These are phyloP conservation scores for Dryobota labecula DNA, from an alignment of 2,888 invertebrate genomes.

Conservation along the genomic window DNA sequence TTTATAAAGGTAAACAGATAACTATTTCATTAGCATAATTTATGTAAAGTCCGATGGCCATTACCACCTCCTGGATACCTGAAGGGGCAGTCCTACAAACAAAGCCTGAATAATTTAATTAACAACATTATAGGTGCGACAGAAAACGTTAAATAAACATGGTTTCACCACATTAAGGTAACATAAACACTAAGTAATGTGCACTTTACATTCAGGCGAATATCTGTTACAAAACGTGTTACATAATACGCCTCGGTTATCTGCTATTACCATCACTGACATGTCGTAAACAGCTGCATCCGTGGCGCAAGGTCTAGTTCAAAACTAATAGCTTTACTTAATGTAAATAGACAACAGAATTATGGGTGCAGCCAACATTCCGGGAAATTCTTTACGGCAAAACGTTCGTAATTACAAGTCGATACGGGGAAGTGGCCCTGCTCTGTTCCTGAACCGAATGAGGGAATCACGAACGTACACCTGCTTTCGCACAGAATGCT, in stretches of 20 bases:
- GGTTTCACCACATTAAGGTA: constrained; percentile 55
- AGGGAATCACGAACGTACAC: constrained; percentile 72
- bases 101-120: constrained; percentile 51
- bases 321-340: constrained; percentile 70
- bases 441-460: constrained; percentile 67
- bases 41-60: constrained; percentile 26
- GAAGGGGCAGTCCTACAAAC: constrained; percentile 36
- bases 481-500: constrained; percentile 64
- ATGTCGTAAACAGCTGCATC: constrained; percentile 70
- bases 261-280: constrained; percentile 72
- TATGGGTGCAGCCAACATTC: constrained; percentile 67
- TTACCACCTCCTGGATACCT: constrained; percentile 27
- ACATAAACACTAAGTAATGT: constrained; percentile 63
- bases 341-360: constrained; percentile 72
- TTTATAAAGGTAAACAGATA: constrained; percentile 20
- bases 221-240: constrained; percentile 74
- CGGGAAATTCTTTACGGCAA: constrained; percentile 71
- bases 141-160: constrained; percentile 47
- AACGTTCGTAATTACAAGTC: constrained; percentile 76
- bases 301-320: constrained; percentile 68
- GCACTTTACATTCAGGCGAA: constrained; percentile 64
- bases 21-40: constrained; percentile 43
- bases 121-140: constrained; percentile 37
- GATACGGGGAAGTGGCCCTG: constrained; percentile 72
- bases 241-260: constrained; percentile 72